These are phyloP conservation scores for Andrena camellia DNA, from an alignment of 2,888 invertebrate species.

Conservation along the genomic window DNA sequence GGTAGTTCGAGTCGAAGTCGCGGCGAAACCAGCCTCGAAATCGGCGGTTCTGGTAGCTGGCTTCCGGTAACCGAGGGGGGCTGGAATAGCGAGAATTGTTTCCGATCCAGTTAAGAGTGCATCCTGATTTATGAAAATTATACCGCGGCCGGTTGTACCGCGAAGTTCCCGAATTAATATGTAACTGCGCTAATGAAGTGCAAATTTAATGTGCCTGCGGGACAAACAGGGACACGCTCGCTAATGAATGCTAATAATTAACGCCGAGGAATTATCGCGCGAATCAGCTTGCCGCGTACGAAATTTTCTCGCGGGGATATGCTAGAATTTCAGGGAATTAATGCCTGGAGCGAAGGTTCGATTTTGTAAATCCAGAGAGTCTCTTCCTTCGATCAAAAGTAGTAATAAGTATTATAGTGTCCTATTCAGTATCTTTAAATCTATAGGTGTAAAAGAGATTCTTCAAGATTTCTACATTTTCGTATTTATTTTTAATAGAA, in stretches of 20 bases:
- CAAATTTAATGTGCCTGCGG: constrained; percentile 59
- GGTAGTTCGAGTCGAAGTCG: constrained; percentile 38
- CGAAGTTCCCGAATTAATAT: constrained; percentile 60
- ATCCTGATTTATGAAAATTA: constrained; percentile 64
- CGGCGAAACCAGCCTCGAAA: not conserved
- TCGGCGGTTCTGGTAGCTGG: constrained; percentile 6
- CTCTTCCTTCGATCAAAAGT: not conserved
- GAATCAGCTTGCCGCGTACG: constrained; percentile 19
- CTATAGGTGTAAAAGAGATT: too few relatives aligned
- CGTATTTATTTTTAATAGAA: not conserved
- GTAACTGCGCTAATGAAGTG: constrained; percentile 61
- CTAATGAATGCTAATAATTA: constrained; percentile 62
- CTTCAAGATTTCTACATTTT: too few relatives aligned
- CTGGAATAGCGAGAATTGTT: constrained; percentile 49
- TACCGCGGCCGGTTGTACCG: constrained; percentile 26
- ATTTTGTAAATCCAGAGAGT: not conserved
- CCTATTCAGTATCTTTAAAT: too few relatives aligned
- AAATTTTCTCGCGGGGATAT: constrained; percentile 19
- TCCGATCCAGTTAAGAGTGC: constrained; percentile 59
- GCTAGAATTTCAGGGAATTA: constrained; percentile 3
- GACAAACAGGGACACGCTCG: constrained; percentile 49
- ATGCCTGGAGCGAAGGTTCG: not conserved
- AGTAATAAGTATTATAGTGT: not conserved
- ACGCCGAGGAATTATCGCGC: constrained; percentile 39
- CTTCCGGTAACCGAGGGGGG: constrained; percentile 23